Evolutionary conservation across 2,888 invertebrate genomes (phyloP).

Genomic region (Hirtodrosophila histrioides): DNA sequence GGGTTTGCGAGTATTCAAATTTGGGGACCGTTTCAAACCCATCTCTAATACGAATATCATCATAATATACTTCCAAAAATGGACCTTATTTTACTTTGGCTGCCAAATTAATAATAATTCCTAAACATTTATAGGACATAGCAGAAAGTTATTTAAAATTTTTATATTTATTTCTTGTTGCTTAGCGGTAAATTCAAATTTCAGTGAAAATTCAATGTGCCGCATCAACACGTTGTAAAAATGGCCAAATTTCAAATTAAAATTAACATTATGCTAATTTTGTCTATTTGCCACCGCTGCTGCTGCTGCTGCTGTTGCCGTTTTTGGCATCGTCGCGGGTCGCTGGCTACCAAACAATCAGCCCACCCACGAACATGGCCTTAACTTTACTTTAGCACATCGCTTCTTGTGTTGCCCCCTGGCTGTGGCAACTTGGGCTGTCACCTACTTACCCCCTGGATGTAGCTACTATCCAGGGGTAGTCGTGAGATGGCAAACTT

Average conservation of each 20-base stretch:
- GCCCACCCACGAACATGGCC: constrained; percentile 57
- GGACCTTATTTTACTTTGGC: too few relatives aligned
- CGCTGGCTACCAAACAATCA: constrained; percentile 75
- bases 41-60: too few relatives aligned
- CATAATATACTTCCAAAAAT: not conserved
- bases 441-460: constrained; percentile 50
- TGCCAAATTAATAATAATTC: not conserved
- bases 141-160: constrained; percentile 4
- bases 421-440: constrained; percentile 46
- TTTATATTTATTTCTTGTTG: constrained; percentile 16
- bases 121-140: not conserved
- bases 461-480: constrained; percentile 21
- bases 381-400: constrained; percentile 25
- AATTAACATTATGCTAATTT: constrained; percentile 79
- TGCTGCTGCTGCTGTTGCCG: constrained; percentile 12
- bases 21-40: too few relatives aligned
- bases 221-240: constrained; percentile 78
- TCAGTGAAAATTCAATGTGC: constrained; percentile 67
- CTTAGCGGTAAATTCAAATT: constrained; percentile 25
- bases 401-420: constrained; percentile 15
- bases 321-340: constrained; percentile 53
- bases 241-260: constrained; percentile 79
- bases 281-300: constrained; percentile 45
- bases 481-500: constrained; percentile 63
- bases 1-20: too few relatives aligned